Evolutionary conservation across 2,888 invertebrate genomes (phyloP), one percentile per base, ranked within the genome.

Genomic region (Aelia acuminata): DNA sequence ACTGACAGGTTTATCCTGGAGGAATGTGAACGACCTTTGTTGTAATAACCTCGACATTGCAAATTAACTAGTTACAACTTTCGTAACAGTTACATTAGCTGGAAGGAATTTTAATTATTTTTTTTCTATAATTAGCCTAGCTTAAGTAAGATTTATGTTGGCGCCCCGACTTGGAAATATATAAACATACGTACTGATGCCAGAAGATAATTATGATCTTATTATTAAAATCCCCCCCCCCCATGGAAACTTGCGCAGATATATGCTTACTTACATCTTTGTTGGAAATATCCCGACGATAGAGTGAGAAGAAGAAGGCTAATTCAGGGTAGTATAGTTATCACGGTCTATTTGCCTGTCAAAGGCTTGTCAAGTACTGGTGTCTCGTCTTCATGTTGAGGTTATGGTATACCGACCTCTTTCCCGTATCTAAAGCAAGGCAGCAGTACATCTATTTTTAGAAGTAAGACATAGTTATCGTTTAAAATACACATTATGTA

Each of bases 1-100:
- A 57, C 53, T 1, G 8, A 53, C 57, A 26, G 57, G 57, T 57
- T 57, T 57, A 57, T 15, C n/a, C 15, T 26, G 57, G 15, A 57
- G 13, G 57, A 57, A 57, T 57, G 57, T 57, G 26, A 57, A 26
- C 57, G 57, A 57, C 57, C 57, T 57, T 57, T 26, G 57, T 57
- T 57, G 13, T 26, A 20, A 26, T 8, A 57, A 26, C 57, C 26
- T 57, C 57, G 57, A 57, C 57, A 57, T 57, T 57, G 57, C n/a
- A 15, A 57, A 26, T 53, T 57, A 57, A 13, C 57, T 26, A 31
- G 57, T 3, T 2, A n/a, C n/a, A n/a, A n/a, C n/a, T 57, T 57
- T 57, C 57, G 57, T 57, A 57, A 57, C 26, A 57, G 57, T 26
- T 26, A 26, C 26, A 57, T 26, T 1, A 57, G 57, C 57, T 26